Evolutionary conservation across 1,140 invertebrate genomes (phyloP), one percentile per base, ranked within the genome.

Genomic region (Pogonus chalceus): DNA sequence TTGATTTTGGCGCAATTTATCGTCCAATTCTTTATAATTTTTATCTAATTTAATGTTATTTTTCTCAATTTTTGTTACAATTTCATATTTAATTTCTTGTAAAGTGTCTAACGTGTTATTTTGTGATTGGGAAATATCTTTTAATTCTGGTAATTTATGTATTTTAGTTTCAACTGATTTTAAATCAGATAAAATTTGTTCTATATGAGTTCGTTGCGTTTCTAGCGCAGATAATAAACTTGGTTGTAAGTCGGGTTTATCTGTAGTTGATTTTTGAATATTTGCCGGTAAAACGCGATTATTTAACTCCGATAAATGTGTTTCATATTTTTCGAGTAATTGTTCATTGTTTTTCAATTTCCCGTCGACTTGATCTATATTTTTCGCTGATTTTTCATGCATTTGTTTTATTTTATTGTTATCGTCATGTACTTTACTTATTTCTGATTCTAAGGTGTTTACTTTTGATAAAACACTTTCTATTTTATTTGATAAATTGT

Each of bases 401-500:
- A 65, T 23, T 21, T 64, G 59, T 18, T 61, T 58, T 56, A 73
- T 66, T 51, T 66, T 62, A 49, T 63, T 67, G 0, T 63, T 60
- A 59, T 76, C 74, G 48, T 68, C 63, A 43, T 65, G 70, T 23
- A 65, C 60, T 59, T 73, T 65, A 47, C 53, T 66, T 43, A 81
- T 63, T 63, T 68, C 72, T 26, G 71, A 66, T 57, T 78, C 75
- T 26, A 85, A 66, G 20, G 71, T 66, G 35, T 70, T 72, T 1
- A 85, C 69, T 26, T 77, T 79, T 4, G 62, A 54, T 1, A 77
- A 69, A 7, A 84, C 67, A 9, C 71, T 66, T 22, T 77, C 73
- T 0, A 81, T 67, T 64, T 80, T 78, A 3, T 74, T 71, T 0
- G 75, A 68, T 20, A 84, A 61, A 56, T 76, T 77, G 37, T 75